Evolutionary conservation across 2,888 invertebrate species (phyloP), one percentile per base, ranked within the genome.

Genomic region (Campopleginae sp.): DNA sequence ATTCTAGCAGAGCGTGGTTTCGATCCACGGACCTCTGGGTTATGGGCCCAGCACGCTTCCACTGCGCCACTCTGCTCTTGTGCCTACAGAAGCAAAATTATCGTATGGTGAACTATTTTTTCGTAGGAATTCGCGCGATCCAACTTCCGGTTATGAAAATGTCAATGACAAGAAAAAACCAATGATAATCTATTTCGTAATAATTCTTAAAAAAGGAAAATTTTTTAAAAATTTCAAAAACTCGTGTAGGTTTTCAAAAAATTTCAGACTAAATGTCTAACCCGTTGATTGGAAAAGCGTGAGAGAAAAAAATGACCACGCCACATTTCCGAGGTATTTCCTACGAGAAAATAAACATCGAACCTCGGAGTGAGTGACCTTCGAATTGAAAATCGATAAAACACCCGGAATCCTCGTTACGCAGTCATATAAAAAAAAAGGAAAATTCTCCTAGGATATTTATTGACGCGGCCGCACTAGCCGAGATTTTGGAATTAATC

Each of bases 11-110:
- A 96, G 96, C 97, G 96, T 97, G 96, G 96, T 97, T 97, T 97
- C 97, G 96, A 96, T 97, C 96, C 96, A 97, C 97, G 97, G 97
- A 97, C 96, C 97, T 97, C 97, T 97, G 97, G 97, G 96, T 96
- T 96, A 96, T 96, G 96, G 96, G 96, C 96, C 96, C 96, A 96
- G 96, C 96, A 96, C 96, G 96, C 96, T 96, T 96, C 96, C 96
- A 96, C 96, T 96, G 96, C 96, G 96, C 96, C 96, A 96, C 96
- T 96, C 96, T 96, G 96, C 96, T 96, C 58, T 78, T 27, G 23
- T 81, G 68, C 10, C 27, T 27, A 23, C 0, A 23, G 12, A 4
- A 14, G 54, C 6, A 1, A 23, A 27, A 54, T 23, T 6, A 54
- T 10, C 12, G 12, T 27, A 27, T 54, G 0, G 0, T 54, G 12